Evolutionary conservation across 2,113 vertebrate species (phyloP), one percentile per base, ranked within the genome.

Genomic region (Chloebia gouldiae): DNA sequence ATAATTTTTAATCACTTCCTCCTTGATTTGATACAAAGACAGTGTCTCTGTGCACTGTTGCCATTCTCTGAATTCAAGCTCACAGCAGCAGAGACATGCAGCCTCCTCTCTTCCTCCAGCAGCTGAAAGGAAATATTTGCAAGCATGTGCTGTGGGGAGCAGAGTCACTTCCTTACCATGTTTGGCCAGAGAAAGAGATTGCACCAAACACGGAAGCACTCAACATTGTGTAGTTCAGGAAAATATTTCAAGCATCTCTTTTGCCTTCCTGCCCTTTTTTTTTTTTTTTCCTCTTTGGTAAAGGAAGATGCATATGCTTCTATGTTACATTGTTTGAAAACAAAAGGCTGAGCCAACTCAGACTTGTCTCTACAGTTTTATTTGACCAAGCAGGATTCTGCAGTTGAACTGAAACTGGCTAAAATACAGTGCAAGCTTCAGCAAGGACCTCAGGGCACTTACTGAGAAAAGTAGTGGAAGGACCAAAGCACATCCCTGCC

Each of bases 91-190:
- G 69, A 78, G 60, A 75, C 33, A 4, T 21, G 23, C 65, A 78
- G 90, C 79, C 45, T 70, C 69, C 95, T 97, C 59, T 13, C 88
- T 97, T 98, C 97, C 97, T 97, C 88, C 4, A 1, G 64, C 85
- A 91, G 92, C 92, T 95, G 90, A 95, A 92, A 96, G 91, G 87
- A 97, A 81, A 87, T 94, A 81, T 91, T 94, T 94, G 94, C 95
- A 94, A 97, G 88, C 1, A 1, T 68, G 70, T 61, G 93, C 86
- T 86, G 95, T 37, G 76, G 69, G 75, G 96, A 97, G 88, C 64
- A 91, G 57, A 97, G 91, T 92, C 86, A 97, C 89, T 98, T 98
- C 97, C 97, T 97, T 97, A 95, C 93, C 73, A 89, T 93, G 91
- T 97, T 97, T 98, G 95, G 97, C 95, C 91, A 92, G 88, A 95